Percentiles rank a stretch among this genome's conserved stretches.
phyloP scores from a whole-genome alignment of 2,888 invertebrate species.

The Drosophila nr. medialis region DNA sequence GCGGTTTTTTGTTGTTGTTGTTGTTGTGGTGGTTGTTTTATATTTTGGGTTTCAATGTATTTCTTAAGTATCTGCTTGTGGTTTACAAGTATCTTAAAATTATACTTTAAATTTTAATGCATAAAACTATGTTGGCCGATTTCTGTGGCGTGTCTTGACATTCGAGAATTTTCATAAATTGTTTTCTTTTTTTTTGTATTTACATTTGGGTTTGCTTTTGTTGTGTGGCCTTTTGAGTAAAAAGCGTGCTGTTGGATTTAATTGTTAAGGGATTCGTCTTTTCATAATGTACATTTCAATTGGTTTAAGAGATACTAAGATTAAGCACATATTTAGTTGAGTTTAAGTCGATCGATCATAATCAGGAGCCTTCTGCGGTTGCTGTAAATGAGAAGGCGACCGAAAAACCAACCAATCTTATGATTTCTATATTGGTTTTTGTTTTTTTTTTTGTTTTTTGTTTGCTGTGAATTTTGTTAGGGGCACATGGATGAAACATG shows the following conservation, averaged over 20 bases:
- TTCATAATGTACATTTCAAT: conserved; percentile 53
- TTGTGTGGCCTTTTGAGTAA: conserved; percentile 41
- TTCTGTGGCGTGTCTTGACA: conserved; percentile 55
- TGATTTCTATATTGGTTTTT: conserved; percentile 42
- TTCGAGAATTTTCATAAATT: conserved; percentile 25
- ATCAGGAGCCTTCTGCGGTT: conserved; percentile 91
- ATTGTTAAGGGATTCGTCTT: conserved; percentile 26
- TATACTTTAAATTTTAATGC: conserved; percentile 31
- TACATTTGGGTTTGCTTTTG: conserved; percentile 44
- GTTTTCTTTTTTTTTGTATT: conserved; percentile 21
- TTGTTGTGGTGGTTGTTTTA: conserved; percentile 17
- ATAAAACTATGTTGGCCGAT: conserved; percentile 33
- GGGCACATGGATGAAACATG: conserved; percentile 57
- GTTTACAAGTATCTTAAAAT: conserved; percentile 51
- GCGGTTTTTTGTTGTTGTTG: conserved; percentile 40
- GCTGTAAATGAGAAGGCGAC: conserved; percentile 94
- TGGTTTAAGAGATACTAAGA: conserved; percentile 23
- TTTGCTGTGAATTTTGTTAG: conserved; percentile 32
- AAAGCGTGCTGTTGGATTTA: conserved; percentile 67
- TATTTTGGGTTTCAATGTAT: conserved; percentile 20
- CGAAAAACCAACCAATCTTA: conserved; percentile 85
- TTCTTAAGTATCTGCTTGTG: conserved; percentile 17
- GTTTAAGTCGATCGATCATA: conserved; percentile 64
- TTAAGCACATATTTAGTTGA: conserved; percentile 35
- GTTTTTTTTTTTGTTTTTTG: conserved; percentile 3